Conservation (phyloP, 2,797 vertebrate genomes). For the Takifugu rubripes region DNA sequence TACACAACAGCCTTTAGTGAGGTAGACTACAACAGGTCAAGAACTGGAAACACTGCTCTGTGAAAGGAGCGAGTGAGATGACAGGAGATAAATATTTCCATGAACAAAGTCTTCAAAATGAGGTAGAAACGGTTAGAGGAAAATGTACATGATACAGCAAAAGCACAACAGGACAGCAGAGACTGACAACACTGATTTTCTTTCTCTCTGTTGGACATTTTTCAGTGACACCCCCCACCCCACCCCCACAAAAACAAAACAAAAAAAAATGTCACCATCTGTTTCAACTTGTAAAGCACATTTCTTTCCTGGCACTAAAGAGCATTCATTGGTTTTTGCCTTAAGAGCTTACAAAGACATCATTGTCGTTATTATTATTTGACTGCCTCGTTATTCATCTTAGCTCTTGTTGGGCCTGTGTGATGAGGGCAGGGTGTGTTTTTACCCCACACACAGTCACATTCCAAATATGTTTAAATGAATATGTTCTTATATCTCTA, state of each 20-base stretch:
- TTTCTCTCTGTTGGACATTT: slow-evolving; percentile 39
- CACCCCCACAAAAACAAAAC: slow-evolving; percentile 32
- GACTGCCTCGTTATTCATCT: slow-evolving; percentile 16
- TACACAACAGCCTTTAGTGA: slow-evolving; percentile 69
- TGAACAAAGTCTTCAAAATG: slow-evolving; percentile 68
- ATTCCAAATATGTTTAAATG: slow-evolving; percentile 5
- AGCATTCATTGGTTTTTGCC: slow-evolving; percentile 58
- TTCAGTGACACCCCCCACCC: slow-evolving; percentile 15
- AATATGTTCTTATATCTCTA: slow-evolving; percentile 22
- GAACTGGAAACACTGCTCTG: slow-evolving; percentile 52
- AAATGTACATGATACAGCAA: slow-evolving; percentile 64
- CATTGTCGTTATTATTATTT: neutral
- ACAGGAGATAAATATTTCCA: slow-evolving; percentile 74
- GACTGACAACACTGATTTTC: slow-evolving; percentile 41
- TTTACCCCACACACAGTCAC: slow-evolving; percentile 12
- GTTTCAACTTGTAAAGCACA: slow-evolving; percentile 21
- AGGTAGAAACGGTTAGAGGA: slow-evolving; percentile 74
- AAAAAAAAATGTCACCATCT: slow-evolving; percentile 7
- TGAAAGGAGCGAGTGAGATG: slow-evolving; percentile 54
- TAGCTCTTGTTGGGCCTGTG: slow-evolving; percentile 6
- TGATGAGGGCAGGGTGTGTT: neutral
- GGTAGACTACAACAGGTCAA: slow-evolving; percentile 72
- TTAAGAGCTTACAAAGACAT: slow-evolving; percentile 39
- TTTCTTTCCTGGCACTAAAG: slow-evolving; percentile 42
- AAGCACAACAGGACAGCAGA: slow-evolving; percentile 52